Percentiles rank a stretch among this genome's conserved stretches.
These are phyloP conservation scores for Xanthostigma xanthostigma DNA, from an alignment of 2,888 invertebrate species.

Conservation along the genomic window DNA sequence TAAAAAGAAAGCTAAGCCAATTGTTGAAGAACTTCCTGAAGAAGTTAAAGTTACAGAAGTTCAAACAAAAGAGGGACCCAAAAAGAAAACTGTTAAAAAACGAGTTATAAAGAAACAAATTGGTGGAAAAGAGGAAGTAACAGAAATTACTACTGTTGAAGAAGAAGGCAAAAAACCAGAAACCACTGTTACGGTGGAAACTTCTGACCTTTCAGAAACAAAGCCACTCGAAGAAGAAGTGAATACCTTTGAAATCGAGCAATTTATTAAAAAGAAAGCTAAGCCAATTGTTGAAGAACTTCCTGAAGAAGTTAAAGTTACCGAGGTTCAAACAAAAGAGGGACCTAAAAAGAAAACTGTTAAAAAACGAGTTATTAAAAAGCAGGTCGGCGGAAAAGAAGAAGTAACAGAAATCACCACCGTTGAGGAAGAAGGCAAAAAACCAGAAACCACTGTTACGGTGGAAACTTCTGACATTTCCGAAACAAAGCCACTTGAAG, in stretches of 20 bases:
- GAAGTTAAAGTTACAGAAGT: slow-evolving; percentile 17
- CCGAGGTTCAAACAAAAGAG: slow-evolving; percentile 17
- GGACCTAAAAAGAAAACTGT: slow-evolving; percentile 16
- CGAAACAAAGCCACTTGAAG: slow-evolving; percentile 4
- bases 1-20: slow-evolving; percentile 18
- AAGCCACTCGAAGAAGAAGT: slow-evolving; percentile 16
- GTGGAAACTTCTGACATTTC: slow-evolving; percentile 8
- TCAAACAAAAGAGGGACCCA: slow-evolving; percentile 16
- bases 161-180: slow-evolving; percentile 25
- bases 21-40: slow-evolving; percentile 18
- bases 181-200: slow-evolving; percentile 22
- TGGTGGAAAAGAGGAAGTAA: slow-evolving; percentile 21
- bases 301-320: slow-evolving; percentile 16
- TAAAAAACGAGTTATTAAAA: slow-evolving; percentile 19
- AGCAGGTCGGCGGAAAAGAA: slow-evolving; percentile 16
- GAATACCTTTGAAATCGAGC: slow-evolving; percentile 1
- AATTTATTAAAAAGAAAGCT: slow-evolving; percentile 7
- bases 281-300: slow-evolving; percentile 14
- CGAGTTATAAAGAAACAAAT: slow-evolving; percentile 20
- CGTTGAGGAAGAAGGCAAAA: slow-evolving; percentile 23
- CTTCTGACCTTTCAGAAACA: slow-evolving; percentile 19
- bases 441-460: slow-evolving; percentile 20
- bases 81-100: slow-evolving; percentile 20
- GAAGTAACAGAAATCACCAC: slow-evolving; percentile 22
- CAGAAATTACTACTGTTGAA: slow-evolving; percentile 28